Evolutionary conservation across 2,113 vertebrate species (phyloP), one percentile per base, ranked within the genome.

Genomic region (Burhinus oedicnemus): DNA sequence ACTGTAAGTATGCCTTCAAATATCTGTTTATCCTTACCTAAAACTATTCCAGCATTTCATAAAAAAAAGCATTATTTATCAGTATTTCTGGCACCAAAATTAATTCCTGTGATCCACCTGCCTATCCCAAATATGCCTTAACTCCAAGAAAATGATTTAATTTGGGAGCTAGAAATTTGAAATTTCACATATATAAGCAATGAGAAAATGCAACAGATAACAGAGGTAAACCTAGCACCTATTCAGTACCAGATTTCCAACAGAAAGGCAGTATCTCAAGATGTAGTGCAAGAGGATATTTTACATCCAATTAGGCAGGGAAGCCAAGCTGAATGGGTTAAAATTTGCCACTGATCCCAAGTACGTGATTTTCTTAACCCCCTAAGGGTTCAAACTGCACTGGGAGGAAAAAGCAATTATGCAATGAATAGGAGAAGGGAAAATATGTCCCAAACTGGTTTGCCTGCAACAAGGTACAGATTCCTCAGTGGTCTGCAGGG

Each of bases 291-390:
- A 87, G 71, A 70, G 57, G 75, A 66, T 87, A n/a, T 83, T 95
- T 92, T 98, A 87, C 95, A 97, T 97, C 91, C 97, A 97, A 81
- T 97, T 98, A 97, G 92, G 72, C 64, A 95, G 90, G 83, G 72
- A 95, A 96, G 89, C 38, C 90, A 96, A 94, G 78, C 75, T 92
- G 97, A 97, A 98, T 71, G 98, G 97, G 98, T 98, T 98, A 98
- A 98, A 98, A 98, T 97, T 95, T 96, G 90, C 92, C 93, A 96
- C 65, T 4, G 16, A 97, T 97, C 96, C 93, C 93, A 95, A 92
- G 94, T 94, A 98, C 97, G 97, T 94, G 96, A 98, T 98, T 98
- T 97, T 96, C 96, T 97, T 96, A 98, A 98, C 96, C 97, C 97
- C 88, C 95, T 96, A 97, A 95, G 97, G 94, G 93, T 97, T 98